These are phyloP conservation scores for Troides aeacus DNA, from an alignment of 2,888 invertebrate species.

Conservation along the genomic window DNA sequence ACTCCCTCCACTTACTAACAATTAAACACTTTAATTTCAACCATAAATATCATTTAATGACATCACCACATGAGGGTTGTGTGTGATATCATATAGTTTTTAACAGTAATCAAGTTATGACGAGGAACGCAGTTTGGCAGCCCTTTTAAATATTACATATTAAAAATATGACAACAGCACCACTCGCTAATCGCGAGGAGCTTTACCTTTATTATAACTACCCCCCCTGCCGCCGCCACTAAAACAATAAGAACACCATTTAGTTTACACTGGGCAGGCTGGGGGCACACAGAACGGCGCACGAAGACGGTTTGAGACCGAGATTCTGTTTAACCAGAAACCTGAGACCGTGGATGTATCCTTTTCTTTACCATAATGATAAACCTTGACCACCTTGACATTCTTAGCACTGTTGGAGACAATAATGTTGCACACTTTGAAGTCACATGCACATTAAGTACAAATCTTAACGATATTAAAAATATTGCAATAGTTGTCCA, in stretches of 20 bases:
- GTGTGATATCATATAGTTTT: neutral
- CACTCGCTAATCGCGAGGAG: slow-evolving; percentile 86
- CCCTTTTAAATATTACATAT: slow-evolving; percentile 70
- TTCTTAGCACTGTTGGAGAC: slow-evolving; percentile 70
- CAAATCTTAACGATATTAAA: slow-evolving; percentile 7
- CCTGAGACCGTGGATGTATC: slow-evolving; percentile 72
- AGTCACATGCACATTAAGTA: slow-evolving; percentile 51
- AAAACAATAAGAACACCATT: slow-evolving; percentile 91
- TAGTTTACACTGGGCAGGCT: slow-evolving; percentile 83
- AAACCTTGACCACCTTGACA: slow-evolving; percentile 74
- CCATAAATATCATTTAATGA: neutral
- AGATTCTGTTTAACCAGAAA: slow-evolving; percentile 75
- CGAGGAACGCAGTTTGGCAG: slow-evolving; percentile 63
- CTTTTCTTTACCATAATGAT: slow-evolving; percentile 81
- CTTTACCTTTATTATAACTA: slow-evolving; percentile 98
- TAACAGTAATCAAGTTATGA: neutral
- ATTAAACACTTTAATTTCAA: neutral
- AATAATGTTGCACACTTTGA: slow-evolving; percentile 50
- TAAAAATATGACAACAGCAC: slow-evolving; percentile 85
- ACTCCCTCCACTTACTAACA: neutral
- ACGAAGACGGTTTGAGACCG: slow-evolving; percentile 77
- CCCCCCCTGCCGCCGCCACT: slow-evolving; percentile 96
- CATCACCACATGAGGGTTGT: neutral
- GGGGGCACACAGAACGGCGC: slow-evolving; percentile 78
- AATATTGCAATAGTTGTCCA: neutral